A percentile compares a stretch with the other conserved stretches of the same genome.
Conservation (phyloP, 2,113 vertebrate species). For the Pollachius pollachius region DNA sequence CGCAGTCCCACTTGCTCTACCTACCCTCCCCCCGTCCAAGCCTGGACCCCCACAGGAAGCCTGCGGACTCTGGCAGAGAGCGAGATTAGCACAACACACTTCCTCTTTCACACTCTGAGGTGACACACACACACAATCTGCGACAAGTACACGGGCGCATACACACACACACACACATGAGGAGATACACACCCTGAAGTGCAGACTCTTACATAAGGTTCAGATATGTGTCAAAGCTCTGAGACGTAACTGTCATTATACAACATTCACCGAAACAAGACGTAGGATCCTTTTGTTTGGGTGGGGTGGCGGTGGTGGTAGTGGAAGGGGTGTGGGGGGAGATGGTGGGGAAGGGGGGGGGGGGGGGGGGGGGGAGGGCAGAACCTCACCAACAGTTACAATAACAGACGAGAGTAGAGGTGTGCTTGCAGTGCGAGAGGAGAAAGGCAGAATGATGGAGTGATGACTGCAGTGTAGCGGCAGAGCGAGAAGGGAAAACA, state of each 20-base stretch:
- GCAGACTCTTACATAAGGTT: slow-evolving; percentile 10
- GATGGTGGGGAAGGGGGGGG: too few species aligned
- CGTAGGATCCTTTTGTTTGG: too few species aligned
- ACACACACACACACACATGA: slow-evolving; percentile 19
- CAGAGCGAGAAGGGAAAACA: background rate
- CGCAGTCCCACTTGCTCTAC: too few species aligned
- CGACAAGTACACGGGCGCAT: slow-evolving; percentile 43
- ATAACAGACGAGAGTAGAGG: too few species aligned
- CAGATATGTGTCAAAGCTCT: background rate
- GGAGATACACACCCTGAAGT: background rate
- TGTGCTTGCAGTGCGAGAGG: background rate
- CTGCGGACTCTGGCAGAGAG: slow-evolving; percentile 51
- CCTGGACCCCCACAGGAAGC: slow-evolving; percentile 71
- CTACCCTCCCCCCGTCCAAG: slow-evolving; percentile 5
- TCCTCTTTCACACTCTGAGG: slow-evolving; percentile 63
- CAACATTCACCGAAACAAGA: background rate
- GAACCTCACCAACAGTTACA: too few species aligned
- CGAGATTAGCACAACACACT: slow-evolving; percentile 65
- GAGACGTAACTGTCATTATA: background rate
- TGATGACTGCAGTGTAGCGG: background rate
- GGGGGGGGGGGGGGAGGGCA: too few species aligned
- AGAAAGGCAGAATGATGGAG: background rate
- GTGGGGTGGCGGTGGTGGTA: too few species aligned
- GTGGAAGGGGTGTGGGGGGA: too few species aligned
- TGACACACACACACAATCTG: slow-evolving; percentile 44